Base-by-base conservation (phyloP, 2,797 vertebrate species). In the Tragelaphus oryx region DNA sequence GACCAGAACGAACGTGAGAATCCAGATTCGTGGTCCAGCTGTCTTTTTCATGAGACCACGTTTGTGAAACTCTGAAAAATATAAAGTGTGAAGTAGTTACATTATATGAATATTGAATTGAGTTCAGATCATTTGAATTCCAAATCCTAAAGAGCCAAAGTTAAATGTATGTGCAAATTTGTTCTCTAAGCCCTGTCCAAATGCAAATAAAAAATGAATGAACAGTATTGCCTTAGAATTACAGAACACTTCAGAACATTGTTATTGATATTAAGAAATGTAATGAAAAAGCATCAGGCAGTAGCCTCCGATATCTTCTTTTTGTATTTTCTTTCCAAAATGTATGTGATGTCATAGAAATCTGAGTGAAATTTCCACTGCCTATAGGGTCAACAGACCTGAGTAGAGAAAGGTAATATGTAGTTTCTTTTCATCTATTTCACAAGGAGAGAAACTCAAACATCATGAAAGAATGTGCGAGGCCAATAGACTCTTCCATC, bases 181-280 rank as follows among this genome's bases (percentile, higher is more conserved):
- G 96, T 93, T 93, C 93, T 87, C 89, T 89, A 95, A 93, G 80
- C 76, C 82, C 86, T 91, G 87, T 96, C 95, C 94, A 96, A 96
- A 96, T 93, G 94, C 93, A 96, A 97, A 96, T 96, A 96, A 95
- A 93, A 97, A 95, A 91, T 89, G 92, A 94, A 91, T 60, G 76
- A 96, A 71, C 3, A 60, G 37, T 41, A 60, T 91, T 65, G 17
- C 82, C 87, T 93, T 59, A 48, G 93, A 94, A 94, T 93, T 89
- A 82, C 2, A 75, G 71, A 94, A 95, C 76, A 57, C 84, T 92
- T 95, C 30, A 14, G 50, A 84, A 89, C 46, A 91, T 33, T 87
- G 60, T 78, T 92, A 92, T 18, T 85, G 76, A 80, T 95, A 90
- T 88, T 97, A 96, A 85, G 60, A 68, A 93, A 71, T 24, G 10